Percentiles rank a stretch among this genome's conserved stretches.
Evolutionary conservation across 1,140 invertebrate species (phyloP).

Genomic region (Monochamus saltuarius): DNA sequence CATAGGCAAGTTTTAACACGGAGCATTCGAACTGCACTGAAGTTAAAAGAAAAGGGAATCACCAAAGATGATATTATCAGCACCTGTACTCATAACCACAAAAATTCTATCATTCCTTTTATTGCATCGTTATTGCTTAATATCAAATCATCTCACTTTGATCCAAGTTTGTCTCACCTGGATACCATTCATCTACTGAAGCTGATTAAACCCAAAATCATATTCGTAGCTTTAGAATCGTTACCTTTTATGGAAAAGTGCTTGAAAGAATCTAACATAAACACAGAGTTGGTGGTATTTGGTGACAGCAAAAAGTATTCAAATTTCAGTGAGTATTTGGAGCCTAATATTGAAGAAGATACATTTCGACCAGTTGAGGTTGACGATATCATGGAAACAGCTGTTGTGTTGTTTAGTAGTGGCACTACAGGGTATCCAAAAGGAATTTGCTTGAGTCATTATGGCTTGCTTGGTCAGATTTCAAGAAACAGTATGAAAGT

Average conservation of each 20-base stretch:
- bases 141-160: background rate
- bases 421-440: slow-evolving; percentile 77
- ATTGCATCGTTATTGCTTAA: slow-evolving; percentile 4
- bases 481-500: no score
- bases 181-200: slow-evolving; percentile 8
- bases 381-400: slow-evolving; percentile 35
- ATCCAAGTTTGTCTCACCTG: slow-evolving; percentile 7
- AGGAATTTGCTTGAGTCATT: slow-evolving; percentile 68
- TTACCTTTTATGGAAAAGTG: slow-evolving; percentile 11
- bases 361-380: slow-evolving; percentile 34
- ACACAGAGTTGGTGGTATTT: slow-evolving; percentile 33
- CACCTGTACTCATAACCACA: slow-evolving; percentile 2
- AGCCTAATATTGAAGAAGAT: slow-evolving; percentile 25
- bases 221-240: slow-evolving; percentile 9
- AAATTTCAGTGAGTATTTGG: slow-evolving; percentile 1
- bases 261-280: slow-evolving; percentile 3
- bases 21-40: background rate
- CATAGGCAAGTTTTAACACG: background rate
- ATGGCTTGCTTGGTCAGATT: background rate
- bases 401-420: slow-evolving; percentile 58
- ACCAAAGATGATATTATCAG: slow-evolving; percentile 8
- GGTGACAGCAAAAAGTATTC: background rate
- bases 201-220: slow-evolving; percentile 5
- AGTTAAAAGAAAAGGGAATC: slow-evolving; percentile 5
- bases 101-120: background rate